Percentiles rank a stretch among this genome's conserved stretches.
These are phyloP conservation scores for Parazoanthus atlanticus DNA, from an alignment of 92 coral and sea anemone genomes.

Conservation along the genomic window DNA sequence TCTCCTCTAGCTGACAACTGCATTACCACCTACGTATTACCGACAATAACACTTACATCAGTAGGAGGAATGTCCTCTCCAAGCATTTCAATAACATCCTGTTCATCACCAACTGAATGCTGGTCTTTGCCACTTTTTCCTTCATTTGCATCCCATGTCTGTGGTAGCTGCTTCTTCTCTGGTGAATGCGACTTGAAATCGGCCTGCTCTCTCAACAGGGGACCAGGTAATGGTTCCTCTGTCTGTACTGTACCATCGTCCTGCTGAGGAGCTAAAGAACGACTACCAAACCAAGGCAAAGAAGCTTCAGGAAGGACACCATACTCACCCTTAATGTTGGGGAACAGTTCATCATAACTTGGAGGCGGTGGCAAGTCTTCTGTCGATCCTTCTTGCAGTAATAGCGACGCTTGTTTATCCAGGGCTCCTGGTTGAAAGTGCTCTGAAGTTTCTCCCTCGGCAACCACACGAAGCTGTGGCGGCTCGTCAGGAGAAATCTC, in stretches of 20 bases:
- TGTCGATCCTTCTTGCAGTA: not conserved
- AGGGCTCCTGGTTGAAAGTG: not conserved
- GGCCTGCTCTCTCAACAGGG: not conserved
- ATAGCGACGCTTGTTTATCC: not conserved
- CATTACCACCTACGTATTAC: not conserved
- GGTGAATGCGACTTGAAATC: not conserved
- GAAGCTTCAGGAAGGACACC: slow-evolving; percentile 67
- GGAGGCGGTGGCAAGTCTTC: slow-evolving; percentile 79
- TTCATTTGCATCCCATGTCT: not conserved
- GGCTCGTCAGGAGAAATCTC: slow-evolving; percentile 8
- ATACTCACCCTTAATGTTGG: slow-evolving; percentile 79
- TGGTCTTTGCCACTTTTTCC: not conserved
- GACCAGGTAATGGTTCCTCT: slow-evolving; percentile 1
- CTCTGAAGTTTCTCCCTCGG: not conserved
- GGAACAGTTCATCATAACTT: slow-evolving; percentile 80
- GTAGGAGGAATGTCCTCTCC: not conserved
- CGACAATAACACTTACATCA: slow-evolving; percentile 8
- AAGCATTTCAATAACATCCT: not conserved
- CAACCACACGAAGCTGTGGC: slow-evolving; percentile 13
- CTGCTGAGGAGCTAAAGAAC: not conserved
- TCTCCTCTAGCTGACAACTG: not conserved
- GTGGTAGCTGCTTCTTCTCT: not conserved
- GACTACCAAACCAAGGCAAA: slow-evolving; percentile 46
- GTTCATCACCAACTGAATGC: not conserved
- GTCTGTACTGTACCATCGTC: not conserved